Conservation (phyloP, 2,888 invertebrate genomes). For the Pandemis heparana region DNA sequence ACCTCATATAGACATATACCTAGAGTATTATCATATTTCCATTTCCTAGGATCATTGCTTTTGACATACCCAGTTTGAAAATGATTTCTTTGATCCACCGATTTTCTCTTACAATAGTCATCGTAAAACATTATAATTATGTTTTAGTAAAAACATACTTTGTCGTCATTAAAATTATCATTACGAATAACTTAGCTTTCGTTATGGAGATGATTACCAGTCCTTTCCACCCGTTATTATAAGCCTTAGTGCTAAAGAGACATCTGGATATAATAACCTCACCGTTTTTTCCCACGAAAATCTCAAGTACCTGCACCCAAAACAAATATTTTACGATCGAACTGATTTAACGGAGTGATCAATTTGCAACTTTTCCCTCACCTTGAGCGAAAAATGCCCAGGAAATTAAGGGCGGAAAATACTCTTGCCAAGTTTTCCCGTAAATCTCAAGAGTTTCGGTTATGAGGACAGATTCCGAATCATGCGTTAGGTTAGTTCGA, state of each 20-base stretch:
- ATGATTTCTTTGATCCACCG: neutral
- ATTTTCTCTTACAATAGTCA: neutral
- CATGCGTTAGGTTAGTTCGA: conserved; percentile 11
- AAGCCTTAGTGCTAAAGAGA: too few relatives aligned
- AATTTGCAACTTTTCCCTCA: conserved; percentile 33
- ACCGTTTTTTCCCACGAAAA: neutral
- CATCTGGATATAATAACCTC: neutral
- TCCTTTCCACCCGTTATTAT: too few relatives aligned
- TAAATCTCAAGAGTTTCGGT: conserved; percentile 35
- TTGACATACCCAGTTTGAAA: neutral
- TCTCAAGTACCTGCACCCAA: neutral
- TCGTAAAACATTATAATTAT: too few relatives aligned
- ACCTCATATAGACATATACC: neutral
- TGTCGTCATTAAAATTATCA: too few relatives aligned
- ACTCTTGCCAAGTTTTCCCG: conserved; percentile 34
- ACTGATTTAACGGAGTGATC: conserved; percentile 29
- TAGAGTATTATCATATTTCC: neutral
- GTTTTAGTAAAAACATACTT: too few relatives aligned
- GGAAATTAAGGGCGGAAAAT: conserved; percentile 34
- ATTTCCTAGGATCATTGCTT: neutral
- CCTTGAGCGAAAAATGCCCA: conserved; percentile 22
- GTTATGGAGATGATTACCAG: too few relatives aligned
- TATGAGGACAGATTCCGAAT: conserved; percentile 23
- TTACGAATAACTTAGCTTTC: too few relatives aligned
- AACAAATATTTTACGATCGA: conserved; percentile 17